Conservation (phyloP, 2,888 invertebrate species). For the Dioctria rufipes region DNA sequence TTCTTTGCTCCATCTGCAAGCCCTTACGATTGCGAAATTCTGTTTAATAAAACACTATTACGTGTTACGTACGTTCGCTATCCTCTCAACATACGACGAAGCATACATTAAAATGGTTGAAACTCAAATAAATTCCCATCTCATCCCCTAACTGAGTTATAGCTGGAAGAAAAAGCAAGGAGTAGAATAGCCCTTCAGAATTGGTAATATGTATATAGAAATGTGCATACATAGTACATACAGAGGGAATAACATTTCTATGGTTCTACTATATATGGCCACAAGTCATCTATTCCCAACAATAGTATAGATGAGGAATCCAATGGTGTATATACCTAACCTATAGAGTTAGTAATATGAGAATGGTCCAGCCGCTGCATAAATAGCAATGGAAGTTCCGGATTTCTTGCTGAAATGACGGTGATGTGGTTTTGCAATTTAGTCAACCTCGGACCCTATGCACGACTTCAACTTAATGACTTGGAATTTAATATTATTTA, state of each 20-base stretch:
- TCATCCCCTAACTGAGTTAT: constrained; percentile 44
- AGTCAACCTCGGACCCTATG: neutral
- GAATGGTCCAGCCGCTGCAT: neutral
- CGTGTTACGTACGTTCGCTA: constrained; percentile 34
- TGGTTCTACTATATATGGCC: neutral
- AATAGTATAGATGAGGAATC: neutral
- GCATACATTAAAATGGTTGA: constrained; percentile 33
- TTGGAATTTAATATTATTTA: constrained; percentile 20
- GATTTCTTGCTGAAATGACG: constrained; percentile 26
- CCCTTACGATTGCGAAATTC: constrained; percentile 9
- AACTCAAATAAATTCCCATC: constrained; percentile 45
- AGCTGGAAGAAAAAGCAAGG: constrained; percentile 41
- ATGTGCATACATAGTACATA: no score
- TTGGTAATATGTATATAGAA: constrained; percentile 26
- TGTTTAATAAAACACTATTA: constrained; percentile 34
- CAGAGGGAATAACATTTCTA: neutral
- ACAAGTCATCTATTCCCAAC: constrained; percentile 1
- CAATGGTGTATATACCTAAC: neutral
- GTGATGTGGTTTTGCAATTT: constrained; percentile 28
- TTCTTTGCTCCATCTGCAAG: neutral
- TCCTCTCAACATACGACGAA: constrained; percentile 27
- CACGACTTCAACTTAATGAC: neutral
- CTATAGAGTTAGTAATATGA: neutral
- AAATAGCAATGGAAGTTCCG: constrained; percentile 1
- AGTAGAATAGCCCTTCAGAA: constrained; percentile 24